Base-by-base conservation (phyloP, 92 coral and sea anemone species). In the Epizoanthus ramosus region DNA sequence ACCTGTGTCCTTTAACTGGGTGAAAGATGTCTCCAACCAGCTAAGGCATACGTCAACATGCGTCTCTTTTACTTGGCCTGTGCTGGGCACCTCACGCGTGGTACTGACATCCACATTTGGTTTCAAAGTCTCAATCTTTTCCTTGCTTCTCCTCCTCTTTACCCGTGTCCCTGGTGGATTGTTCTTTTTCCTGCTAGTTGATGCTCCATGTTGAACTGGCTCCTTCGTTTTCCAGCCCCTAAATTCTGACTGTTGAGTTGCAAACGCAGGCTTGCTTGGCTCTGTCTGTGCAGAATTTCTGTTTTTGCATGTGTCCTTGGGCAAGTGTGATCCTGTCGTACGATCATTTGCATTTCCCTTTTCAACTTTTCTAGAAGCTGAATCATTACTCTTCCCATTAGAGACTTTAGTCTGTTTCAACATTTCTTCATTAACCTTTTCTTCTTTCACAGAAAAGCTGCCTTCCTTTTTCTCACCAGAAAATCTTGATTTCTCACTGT, bases 121-220 rank as follows among this genome's bases (percentile, higher is more conserved):
- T 15, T 24, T 3, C 15, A 45, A 8, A 21, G 35, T 45, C 54
- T 71, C 75, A 16, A 45, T 18, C 57, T 71, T 43, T 28, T 71
- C 75, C 33, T 23, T 71, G 33, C 75, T 71, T n/a, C 57, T 41
- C 39, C 75, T 71, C 58, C 75, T 71, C 33, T 71, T 71, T 23
- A 71, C 24, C 9, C 58, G 54, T 8, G 75, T 71, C 18, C 75
- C 57, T 24, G 75, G 75, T 21, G 75, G 57, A 43, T 71, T 71
- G 58, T 47, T 25, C 10, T 22, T 71, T 17, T 56, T 71, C 35
- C 75, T 71, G 31, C 25, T 22, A n/a, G 57, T 45, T 3, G 75
- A 3, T 19, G 75, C 15, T n/a, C 54, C 28, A 45, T 13, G 9
- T 12, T 15, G 57, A 6, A 45, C 80, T 28, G 52, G 9, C 21